Base-by-base conservation (phyloP, 2,113 vertebrate species). In the Physeter macrocephalus region DNA sequence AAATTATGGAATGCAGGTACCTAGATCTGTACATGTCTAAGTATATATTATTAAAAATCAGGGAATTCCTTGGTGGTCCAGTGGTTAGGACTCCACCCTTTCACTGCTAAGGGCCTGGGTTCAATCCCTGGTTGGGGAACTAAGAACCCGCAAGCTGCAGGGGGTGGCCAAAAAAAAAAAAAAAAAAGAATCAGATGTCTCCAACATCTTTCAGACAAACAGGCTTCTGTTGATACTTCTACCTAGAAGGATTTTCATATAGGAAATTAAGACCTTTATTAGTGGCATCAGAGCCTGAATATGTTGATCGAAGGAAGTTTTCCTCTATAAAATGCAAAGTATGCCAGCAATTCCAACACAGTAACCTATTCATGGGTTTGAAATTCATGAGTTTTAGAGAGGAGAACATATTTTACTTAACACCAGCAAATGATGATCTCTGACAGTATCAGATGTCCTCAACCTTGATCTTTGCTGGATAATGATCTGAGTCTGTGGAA, bases 1-100 rank as follows among this genome's bases (percentile, higher is more conserved):
- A 25, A 17, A 34, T 23, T 75, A 34, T 3, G 27, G 15, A 31
- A 25, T 0, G 0, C 6, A 5, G 6, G 3, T 46, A 18, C 5
- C 15, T 31, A 4, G 11, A 23, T 20, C 23, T 23, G 9, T 3
- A 5, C 31, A n/a, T 0, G 0, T 17, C 49, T 57, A 29, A 39
- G 49, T 21, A 14, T 29, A 62, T 8, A 6, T 18, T 57, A 39
- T 27, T 39, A 52, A 36, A 62, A n/a, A 21, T 36, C 54, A 11
- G 64, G 64, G 64, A n/a, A 21, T 57, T 57, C 54, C 20, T 21
- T 20, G 54, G 54, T 57, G 54, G 20, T 21, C 54, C 54, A 57
- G 20, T 57, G 18, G 6, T 57, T 57, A 57, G 54, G 20, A 31
- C 46, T 52, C 74, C 1, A 1, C 46, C 2, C 29, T 52, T 77